Evolutionary conservation across 1,140 invertebrate species (phyloP), one percentile per base, ranked within the genome.

Genomic region (Calycopis cecrops): DNA sequence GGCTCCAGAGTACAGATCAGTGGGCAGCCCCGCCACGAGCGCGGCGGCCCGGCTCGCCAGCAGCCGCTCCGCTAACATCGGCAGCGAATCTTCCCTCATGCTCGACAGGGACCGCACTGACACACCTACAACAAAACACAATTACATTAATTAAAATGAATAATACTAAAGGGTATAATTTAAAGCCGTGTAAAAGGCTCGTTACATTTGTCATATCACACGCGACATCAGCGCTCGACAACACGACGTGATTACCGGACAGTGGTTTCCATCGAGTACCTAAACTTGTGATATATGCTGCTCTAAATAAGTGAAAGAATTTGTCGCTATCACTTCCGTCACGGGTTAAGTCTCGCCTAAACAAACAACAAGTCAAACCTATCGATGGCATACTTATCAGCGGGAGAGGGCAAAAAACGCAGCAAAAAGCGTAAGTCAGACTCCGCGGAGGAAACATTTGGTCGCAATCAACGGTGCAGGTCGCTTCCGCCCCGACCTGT

Each of bases 401-500:
- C 52, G 65, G 55, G 58, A 71, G 69, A 62, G 52, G 56, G 62
- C 75, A 85, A 83, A 86, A 86, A 86, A 79, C 53, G 57, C 33
- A 60, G 75, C 78, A 86, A 84, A 86, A 86, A 86, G 61, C 49
- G 63, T 69, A 48, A 75, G 67, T 72, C 72, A 79, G 76, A 71
- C 69, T 72, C 63, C 71, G 63, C 66, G 73, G 67, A 82, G 80
- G 80, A 83, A 84, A 86, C 83, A 86, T 86, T 86, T 86, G 83
- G 83, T 86, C 75, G 80, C 80, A 81, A 84, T 86, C 79, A 81
- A 65, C 71, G 69, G 59, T 80, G 79, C 83, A 86, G 79, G 80
- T 84, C 80, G 75, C 78, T 86, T 86, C 83, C 83, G 83, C 74
- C 76, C 80, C 83, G 83, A 86, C 83, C 79, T 86, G 83, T 86